Conservation (phyloP, 2,113 vertebrate species). For the Haliaeetus leucogaster region DNA sequence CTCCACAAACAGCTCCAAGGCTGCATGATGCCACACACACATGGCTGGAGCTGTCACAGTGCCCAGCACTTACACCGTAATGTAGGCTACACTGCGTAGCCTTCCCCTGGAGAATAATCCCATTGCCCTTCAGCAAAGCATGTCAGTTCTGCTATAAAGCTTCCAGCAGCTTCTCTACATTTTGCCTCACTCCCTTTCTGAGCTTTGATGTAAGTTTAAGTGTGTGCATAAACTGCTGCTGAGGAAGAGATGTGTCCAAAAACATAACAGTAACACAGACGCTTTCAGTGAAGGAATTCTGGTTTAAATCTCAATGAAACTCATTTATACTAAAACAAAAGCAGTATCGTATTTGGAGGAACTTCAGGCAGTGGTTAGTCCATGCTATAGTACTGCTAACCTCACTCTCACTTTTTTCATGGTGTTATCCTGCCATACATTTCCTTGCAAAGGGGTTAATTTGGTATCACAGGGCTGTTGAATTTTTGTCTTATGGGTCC, state of each 20-base stretch:
- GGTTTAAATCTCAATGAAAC: background rate
- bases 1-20: background rate
- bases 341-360: background rate
- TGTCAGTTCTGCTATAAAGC: background rate
- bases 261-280: background rate
- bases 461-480: background rate
- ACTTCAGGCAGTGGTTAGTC: background rate
- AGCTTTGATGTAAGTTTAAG: background rate
- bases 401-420: background rate
- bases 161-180: background rate
- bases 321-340: background rate
- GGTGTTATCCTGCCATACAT: background rate
- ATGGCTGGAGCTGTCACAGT: background rate
- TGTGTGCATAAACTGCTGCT: background rate
- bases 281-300: background rate
- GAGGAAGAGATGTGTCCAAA: background rate
- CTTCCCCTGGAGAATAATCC: background rate
- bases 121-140: background rate
- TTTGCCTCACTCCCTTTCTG: background rate
- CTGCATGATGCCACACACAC: background rate
- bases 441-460: background rate
- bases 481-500: background rate
- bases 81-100: background rate
- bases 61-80: background rate
- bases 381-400: accelerated